Conservation (phyloP, 2,113 vertebrate genomes). For the Elaphurus davidianus region DNA sequence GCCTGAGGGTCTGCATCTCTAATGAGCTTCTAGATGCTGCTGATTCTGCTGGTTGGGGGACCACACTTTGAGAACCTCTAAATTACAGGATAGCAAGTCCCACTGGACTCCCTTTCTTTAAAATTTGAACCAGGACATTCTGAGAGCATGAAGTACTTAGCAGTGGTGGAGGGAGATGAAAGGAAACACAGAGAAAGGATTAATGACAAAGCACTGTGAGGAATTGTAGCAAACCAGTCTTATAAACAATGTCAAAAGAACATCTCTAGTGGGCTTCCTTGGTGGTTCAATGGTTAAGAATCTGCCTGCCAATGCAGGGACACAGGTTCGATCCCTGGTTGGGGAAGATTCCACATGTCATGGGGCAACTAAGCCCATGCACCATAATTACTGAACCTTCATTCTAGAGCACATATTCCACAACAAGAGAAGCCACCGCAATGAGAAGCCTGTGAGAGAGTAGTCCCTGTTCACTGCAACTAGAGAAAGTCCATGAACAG, state of each 20-base stretch:
- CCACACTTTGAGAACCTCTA: not conserved
- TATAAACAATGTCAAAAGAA: not conserved
- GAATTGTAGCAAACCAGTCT: not conserved
- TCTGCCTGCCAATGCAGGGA: not conserved
- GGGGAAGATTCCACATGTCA: not conserved
- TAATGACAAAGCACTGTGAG: not conserved
- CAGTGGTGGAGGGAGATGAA: not conserved
- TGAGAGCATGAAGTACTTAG: not conserved
- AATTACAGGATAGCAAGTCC: not conserved
- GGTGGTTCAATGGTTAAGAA: not conserved
- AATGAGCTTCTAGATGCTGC: not conserved
- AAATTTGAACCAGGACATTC: not conserved
- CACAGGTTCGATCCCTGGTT: not conserved
- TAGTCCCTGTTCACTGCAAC: not conserved
- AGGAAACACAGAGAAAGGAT: not conserved
- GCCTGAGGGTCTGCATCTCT: not conserved
- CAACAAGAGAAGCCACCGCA: not conserved
- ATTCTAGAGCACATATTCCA: fast-evolving
- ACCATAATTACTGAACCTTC: not conserved
- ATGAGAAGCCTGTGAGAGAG: not conserved
- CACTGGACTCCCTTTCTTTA: not conserved
- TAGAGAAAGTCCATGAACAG: not conserved
- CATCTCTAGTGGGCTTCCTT: not conserved
- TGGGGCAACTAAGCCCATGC: not conserved
- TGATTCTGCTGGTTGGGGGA: not conserved